Evolutionary conservation across 2,888 invertebrate genomes (phyloP), one percentile per base, ranked within the genome.

Genomic region (Caenorhabditis wallacei): DNA sequence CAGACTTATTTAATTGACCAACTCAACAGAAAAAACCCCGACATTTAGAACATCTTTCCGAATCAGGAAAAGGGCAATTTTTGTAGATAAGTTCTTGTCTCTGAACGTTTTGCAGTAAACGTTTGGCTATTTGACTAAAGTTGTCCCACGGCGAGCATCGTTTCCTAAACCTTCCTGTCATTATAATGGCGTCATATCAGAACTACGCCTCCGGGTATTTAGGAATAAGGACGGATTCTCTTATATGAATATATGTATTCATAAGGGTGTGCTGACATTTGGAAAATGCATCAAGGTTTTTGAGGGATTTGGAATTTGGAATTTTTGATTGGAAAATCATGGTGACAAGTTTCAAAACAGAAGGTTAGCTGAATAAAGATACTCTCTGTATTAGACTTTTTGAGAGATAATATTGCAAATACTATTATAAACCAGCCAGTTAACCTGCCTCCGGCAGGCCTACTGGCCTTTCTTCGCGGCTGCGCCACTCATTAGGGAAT

Each of bases 151-250:
- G 26, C 46, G 30, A 40, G 43, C 16, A 24, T 66, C 53, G 37
- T 53, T 66, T 66, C 66, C 35, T 24, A 26, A 48, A 30, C 46
- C 53, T 66, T 66, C 66, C 66, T 66, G 66, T 37, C 53, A 53
- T 66, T 66, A 66, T 66, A 53, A 51, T 66, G 66, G 66, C 66
- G 66, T 66, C 66, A 66, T 66, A 66, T 66, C 53, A 66, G 53
- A n/a, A 66, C 53, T 35, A 66, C 66, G 66, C 51, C 53, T 66
- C 53, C 48, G 64, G 46, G 48, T 51, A 24, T 61, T 61, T 26
- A 22, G 43, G n/a, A 16, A 24, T 26, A 24, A 22, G 37, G 20
- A 37, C 8, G 43, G 20, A 16, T 48, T n/a, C 46, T 18, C 18
- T n/a, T n/a, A 48, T 43, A 43, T 43, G 43, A 18, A 48, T n/a